Evolutionary conservation across 2,888 invertebrate species (phyloP), one percentile per base, ranked within the genome.

Genomic region (Caenorhabditis sulstoni): DNA sequence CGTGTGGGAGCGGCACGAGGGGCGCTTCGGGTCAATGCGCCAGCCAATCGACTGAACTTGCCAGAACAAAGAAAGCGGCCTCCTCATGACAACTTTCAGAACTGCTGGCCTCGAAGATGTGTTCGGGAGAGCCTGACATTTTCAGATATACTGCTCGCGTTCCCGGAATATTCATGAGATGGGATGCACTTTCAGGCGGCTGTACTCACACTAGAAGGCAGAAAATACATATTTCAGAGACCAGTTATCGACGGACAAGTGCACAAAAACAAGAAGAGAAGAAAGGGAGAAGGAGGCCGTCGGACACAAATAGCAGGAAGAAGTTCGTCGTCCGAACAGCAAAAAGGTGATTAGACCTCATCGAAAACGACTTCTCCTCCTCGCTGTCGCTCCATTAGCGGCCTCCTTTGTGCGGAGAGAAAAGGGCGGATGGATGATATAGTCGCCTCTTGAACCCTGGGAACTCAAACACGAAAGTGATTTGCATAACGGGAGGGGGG

Each of bases 281-380:
- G 16, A 57, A 47, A 47, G 41, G 47, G 45, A 61, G 41, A 22
- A 37, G 49, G 66, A n/a, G n/a, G n/a, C n/a, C n/a, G n/a, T n/a
- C 49, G 58, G 58, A 68, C 58, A 68, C 50, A 58, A 37, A 49
- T 39, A 37, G 23, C 16, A 23, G 45, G 37, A 49, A 16, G 35
- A 59, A 52, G 66, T 53, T 67, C 66, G 49, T 47, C 67, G 59
- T 45, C 41, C 52, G 52, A 61, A 61, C 59, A 53, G 29, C 44
- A 68, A 68, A 41, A 41, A 61, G 52, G 70, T 70, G 70, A 70
- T 70, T 70, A 70, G 61, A 70, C 70, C 70, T 70, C 70, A 70
- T 70, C 61, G 55, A 55, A 52, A 68, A 61, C 59, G 67, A 35
- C 58, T 58, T 59, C 50, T 52, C 22, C 18, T 7, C 7, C 29